Conservation (phyloP, 2,888 invertebrate genomes). For the Trimorus sp. region DNA sequence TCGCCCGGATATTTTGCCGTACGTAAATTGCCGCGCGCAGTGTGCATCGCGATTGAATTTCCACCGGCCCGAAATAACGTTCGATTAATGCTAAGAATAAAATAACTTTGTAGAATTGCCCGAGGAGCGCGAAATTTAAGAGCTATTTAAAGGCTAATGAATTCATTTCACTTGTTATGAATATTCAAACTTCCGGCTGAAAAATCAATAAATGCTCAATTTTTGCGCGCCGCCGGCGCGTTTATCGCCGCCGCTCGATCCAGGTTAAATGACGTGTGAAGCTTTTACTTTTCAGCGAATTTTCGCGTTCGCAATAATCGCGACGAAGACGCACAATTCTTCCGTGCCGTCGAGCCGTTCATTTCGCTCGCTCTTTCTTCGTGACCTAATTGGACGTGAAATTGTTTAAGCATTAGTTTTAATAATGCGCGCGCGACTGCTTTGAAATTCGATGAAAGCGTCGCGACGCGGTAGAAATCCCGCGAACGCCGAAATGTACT, state of each 20-base stretch:
- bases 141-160: constrained; percentile 51
- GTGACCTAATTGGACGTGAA: background rate
- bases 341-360: constrained; percentile 3
- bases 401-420: background rate
- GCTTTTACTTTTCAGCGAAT: constrained; percentile 36
- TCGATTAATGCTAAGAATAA: constrained; percentile 25
- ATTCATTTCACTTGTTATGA: constrained; percentile 53
- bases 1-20: background rate
- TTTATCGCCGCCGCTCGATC: constrained; percentile 19
- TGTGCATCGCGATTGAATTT: constrained; percentile 19
- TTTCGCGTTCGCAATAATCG: constrained; percentile 40
- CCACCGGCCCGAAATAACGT: constrained; percentile 8
- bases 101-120: constrained; percentile 36
- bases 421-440: too few relatives aligned
- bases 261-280: constrained; percentile 49
- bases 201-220: constrained; percentile 51
- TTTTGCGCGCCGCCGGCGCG: constrained; percentile 26
- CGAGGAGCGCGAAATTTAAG: constrained; percentile 29
- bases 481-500: too few relatives aligned
- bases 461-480: too few relatives aligned
- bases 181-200: constrained; percentile 31
- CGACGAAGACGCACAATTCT: constrained; percentile 37
- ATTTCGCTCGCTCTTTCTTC: constrained; percentile 22
- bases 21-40: constrained; percentile 3
- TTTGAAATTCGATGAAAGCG: too few relatives aligned